Conservation (phyloP, 2,113 vertebrate species). For the Corythornis cristatus region DNA sequence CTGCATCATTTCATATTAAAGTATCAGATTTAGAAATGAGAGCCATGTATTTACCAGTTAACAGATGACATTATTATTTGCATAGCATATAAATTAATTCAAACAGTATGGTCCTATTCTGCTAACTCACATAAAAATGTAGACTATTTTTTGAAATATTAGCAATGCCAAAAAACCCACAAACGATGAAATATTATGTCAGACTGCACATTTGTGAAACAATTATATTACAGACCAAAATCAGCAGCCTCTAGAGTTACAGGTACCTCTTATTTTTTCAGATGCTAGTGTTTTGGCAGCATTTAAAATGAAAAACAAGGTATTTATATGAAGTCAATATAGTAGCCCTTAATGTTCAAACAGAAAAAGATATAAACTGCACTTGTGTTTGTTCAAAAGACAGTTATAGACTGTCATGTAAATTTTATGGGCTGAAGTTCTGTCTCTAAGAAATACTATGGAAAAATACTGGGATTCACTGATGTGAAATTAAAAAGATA, state of each 20-base stretch:
- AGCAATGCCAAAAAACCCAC: neutral
- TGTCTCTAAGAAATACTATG: neutral
- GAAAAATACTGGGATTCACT: neutral
- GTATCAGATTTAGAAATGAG: neutral
- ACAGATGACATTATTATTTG: neutral
- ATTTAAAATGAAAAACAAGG: neutral
- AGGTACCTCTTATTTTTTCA: neutral
- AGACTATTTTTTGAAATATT: neutral
- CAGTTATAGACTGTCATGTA: neutral
- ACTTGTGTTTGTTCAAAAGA: neutral
- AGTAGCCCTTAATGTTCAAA: neutral
- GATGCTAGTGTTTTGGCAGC: neutral
- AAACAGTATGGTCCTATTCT: neutral
- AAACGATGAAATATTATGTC: neutral
- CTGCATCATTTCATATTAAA: neutral
- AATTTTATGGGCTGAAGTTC: neutral
- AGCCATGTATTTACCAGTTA: neutral
- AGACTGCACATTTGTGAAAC: neutral
- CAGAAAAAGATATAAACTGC: neutral
- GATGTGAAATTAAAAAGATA: neutral
- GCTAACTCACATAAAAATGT: neutral
- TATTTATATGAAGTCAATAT: neutral
- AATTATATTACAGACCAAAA: neutral
- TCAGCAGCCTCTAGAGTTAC: neutral
- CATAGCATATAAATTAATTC: neutral